phyloP scores from a whole-genome alignment of 1,140 invertebrate species.

The Pomacea maculata region DNA sequence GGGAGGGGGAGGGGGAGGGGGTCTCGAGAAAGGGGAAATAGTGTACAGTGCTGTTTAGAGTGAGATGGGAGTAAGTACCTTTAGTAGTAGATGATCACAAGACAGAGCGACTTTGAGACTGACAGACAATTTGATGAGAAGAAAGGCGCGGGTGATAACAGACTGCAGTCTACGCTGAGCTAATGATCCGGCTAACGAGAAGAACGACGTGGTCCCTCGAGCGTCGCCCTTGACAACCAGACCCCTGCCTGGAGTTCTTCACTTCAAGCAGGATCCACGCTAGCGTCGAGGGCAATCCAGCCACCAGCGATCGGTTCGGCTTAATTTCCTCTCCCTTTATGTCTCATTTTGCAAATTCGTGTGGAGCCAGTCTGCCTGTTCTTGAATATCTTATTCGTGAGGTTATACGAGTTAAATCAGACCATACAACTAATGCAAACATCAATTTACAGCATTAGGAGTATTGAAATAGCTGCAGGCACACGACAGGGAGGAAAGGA shows the following conservation, averaged over 20 bases:
- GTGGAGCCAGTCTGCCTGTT: too few relatives aligned
- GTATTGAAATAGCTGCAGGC: neutral
- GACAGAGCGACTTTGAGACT: neutral
- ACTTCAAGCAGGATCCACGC: too few relatives aligned
- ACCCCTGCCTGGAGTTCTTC: neutral
- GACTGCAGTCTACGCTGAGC: neutral
- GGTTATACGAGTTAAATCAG: too few relatives aligned
- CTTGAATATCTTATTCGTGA: too few relatives aligned
- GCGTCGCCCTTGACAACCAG: slow-evolving; percentile 7
- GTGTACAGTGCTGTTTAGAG: neutral
- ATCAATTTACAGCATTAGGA: slow-evolving; percentile 2
- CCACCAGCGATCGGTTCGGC: too few relatives aligned
- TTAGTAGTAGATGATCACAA: neutral
- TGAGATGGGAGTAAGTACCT: neutral
- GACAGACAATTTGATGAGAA: neutral
- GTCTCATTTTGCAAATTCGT: too few relatives aligned
- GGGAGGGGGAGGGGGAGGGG: neutral
- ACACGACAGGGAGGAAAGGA: neutral
- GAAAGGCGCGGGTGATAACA: slow-evolving; percentile 7
- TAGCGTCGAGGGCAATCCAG: too few relatives aligned
- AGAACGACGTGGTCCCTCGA: slow-evolving; percentile 2
- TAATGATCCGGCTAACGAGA: slow-evolving; percentile 7
- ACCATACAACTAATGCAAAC: too few relatives aligned
- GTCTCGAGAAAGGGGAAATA: neutral
- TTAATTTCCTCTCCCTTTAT: too few relatives aligned